These are phyloP conservation scores for Meliscaeva auricollis DNA, from an alignment of 2,888 invertebrate genomes.

Conservation along the genomic window DNA sequence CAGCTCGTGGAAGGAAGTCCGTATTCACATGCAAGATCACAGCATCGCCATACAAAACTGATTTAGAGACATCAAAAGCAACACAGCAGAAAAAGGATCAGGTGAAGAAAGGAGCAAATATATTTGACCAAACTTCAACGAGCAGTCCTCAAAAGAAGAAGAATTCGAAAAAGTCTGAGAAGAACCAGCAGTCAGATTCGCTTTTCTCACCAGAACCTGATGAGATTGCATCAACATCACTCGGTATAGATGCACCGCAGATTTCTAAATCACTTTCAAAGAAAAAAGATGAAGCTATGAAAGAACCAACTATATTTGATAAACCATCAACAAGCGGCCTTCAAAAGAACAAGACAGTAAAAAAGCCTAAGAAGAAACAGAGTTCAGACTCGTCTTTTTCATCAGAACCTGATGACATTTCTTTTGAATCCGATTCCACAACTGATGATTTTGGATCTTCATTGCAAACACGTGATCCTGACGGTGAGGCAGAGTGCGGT, in stretches of 20 bases:
- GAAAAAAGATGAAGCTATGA: neutral
- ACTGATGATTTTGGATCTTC: neutral
- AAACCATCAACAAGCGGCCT: neutral
- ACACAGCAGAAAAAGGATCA: neutral
- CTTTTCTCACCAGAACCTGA: neutral
- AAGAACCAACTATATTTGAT: neutral
- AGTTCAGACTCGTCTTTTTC: conserved; percentile 5
- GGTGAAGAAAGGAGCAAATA: conserved; percentile 1
- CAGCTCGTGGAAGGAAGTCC: too few species aligned
- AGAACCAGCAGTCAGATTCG: neutral
- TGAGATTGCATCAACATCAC: neutral
- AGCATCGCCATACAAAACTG: conserved; percentile 2
- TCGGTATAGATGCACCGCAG: neutral
- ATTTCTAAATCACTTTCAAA: neutral
- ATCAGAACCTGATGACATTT: conserved; percentile 12
- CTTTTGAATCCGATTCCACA: conserved; percentile 3
- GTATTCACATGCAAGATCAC: conserved; percentile 1
- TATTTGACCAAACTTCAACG: neutral
- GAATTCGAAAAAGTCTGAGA: neutral
- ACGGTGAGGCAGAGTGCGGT: too few species aligned
- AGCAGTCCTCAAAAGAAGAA: neutral
- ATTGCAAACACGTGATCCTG: neutral
- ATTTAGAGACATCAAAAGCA: conserved; percentile 3
- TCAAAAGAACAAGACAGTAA: conserved; percentile 5
- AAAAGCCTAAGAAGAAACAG: conserved; percentile 9